phyloP scores from a whole-genome alignment of 2,113 vertebrate genomes.

The Dasyornis broadbenti region DNA sequence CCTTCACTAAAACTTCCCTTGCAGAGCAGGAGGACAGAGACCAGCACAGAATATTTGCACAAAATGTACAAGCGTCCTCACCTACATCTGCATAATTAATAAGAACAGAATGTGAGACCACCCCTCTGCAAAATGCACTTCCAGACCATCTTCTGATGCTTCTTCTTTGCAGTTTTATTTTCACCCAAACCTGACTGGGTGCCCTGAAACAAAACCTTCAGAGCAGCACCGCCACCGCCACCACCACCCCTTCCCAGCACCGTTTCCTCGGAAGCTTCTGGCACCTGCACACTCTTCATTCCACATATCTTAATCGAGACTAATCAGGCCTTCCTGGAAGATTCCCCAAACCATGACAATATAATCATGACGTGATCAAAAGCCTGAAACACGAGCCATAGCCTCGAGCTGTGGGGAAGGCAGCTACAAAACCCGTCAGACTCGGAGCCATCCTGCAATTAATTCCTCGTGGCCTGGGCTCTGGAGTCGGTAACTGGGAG shows the following conservation, averaged over 20 bases:
- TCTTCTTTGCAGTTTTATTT: not conserved
- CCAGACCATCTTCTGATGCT: not conserved
- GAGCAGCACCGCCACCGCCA: not conserved
- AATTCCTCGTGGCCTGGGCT: not conserved
- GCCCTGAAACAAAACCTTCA: not conserved
- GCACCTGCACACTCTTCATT: not conserved
- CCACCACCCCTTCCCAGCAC: not conserved
- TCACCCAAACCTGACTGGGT: not conserved
- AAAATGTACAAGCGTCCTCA: not conserved
- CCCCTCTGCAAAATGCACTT: not conserved
- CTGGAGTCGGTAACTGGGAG: not conserved
- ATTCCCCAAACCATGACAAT: not conserved
- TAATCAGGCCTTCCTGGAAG: not conserved
- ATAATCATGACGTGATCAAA: not conserved
- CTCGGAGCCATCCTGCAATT: not conserved
- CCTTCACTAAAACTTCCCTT: not conserved
- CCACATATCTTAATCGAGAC: not conserved
- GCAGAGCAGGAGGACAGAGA: not conserved
- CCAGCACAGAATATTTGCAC: not conserved
- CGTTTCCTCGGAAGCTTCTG: not conserved
- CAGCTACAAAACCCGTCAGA: not conserved
- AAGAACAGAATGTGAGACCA: not conserved
- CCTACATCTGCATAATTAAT: not conserved
- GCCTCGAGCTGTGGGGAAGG: not conserved
- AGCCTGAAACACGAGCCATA: not conserved